Conservation (phyloP, 2,113 vertebrate species). For the Pelusios castaneus region DNA sequence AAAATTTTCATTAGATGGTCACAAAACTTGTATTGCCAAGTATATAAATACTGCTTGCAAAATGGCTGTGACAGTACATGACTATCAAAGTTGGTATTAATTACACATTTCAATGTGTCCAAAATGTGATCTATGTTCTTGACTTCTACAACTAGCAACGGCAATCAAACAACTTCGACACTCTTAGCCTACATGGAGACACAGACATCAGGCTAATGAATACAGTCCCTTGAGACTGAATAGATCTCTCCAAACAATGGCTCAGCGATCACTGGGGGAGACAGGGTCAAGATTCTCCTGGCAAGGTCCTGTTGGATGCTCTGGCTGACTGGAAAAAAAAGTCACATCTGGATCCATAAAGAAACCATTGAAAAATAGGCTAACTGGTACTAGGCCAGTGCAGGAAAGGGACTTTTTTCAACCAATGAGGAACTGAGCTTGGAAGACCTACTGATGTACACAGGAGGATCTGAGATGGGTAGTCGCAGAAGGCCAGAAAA, state of each 20-base stretch:
- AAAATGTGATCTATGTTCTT: not conserved
- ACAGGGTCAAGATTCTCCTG: not conserved
- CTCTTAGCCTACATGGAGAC: not conserved
- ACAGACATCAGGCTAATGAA: not conserved
- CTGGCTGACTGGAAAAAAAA: not conserved
- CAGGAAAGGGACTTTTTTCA: not conserved
- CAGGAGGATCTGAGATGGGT: not conserved
- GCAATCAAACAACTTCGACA: not conserved
- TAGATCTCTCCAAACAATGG: not conserved
- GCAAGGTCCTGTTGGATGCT: not conserved
- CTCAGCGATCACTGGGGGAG: not conserved
- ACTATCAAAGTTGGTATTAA: not conserved
- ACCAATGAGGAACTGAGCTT: not conserved
- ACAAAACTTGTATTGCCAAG: not conserved
- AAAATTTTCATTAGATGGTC: not conserved
- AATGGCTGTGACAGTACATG: not conserved
- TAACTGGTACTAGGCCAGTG: not conserved
- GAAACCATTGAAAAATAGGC: not conserved
- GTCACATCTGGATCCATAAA: not conserved
- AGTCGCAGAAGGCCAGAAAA: not conserved
- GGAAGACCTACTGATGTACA: not conserved
- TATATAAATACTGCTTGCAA: not conserved
- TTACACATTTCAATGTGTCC: not conserved
- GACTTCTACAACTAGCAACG: not conserved
- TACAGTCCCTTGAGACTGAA: not conserved